A percentile compares a stretch with the other conserved stretches of the same genome.
These are phyloP conservation scores for Agonopterix arenella DNA, from an alignment of 2,888 invertebrate genomes.

Conservation along the genomic window DNA sequence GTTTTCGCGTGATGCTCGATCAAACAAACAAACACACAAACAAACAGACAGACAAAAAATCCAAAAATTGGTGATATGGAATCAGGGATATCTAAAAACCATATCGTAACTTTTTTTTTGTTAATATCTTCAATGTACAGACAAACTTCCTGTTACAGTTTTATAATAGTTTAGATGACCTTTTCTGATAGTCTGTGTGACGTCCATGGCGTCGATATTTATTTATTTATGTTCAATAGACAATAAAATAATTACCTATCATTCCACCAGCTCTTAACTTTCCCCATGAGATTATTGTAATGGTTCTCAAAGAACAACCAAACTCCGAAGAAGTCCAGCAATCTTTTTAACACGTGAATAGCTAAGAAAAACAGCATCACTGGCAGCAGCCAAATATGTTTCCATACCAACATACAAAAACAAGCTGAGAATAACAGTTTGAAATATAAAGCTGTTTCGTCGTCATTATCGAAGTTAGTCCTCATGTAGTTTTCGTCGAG, in stretches of 20 bases:
- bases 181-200: no score
- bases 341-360: slow-evolving; percentile 79
- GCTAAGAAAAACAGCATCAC: slow-evolving; percentile 86
- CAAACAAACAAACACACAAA: no score
- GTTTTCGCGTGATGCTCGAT: no score
- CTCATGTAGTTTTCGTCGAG: slow-evolving; percentile 64
- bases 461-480: slow-evolving; percentile 59
- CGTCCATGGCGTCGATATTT: no score
- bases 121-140: no score
- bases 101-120: no score
- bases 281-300: slow-evolving; percentile 49
- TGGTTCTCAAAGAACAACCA: slow-evolving; percentile 67
- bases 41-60: no score
- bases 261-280: slow-evolving; percentile 77
- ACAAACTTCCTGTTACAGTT: no score
- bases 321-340: slow-evolving; percentile 69
- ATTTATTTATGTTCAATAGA: no score
- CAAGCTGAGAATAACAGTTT: slow-evolving; percentile 89
- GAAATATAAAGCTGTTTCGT: slow-evolving; percentile 83
- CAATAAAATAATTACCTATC: slow-evolving; percentile 58
- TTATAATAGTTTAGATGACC: no score
- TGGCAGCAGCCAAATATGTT: slow-evolving; percentile 88
- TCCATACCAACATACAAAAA: slow-evolving; percentile 89
- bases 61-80: no score
- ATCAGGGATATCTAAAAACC: no score